These are phyloP conservation scores for Meteorus cinctellus DNA, from an alignment of 2,888 invertebrate genomes.

Conservation along the genomic window DNA sequence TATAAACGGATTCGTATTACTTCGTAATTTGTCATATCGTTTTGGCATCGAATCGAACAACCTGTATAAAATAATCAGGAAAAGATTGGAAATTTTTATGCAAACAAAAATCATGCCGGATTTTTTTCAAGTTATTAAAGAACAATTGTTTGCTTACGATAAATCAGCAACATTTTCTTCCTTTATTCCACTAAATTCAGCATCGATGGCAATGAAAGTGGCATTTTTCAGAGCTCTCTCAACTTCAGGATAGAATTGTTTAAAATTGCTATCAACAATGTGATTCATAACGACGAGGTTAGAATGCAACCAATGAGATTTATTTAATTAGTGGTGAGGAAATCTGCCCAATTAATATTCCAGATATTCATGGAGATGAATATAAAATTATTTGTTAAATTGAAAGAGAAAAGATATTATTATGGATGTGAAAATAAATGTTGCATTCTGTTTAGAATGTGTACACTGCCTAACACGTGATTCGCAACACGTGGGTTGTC, in stretches of 20 bases:
- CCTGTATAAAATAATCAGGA: slow-evolving; percentile 71
- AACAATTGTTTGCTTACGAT: slow-evolving; percentile 32
- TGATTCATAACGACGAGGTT: slow-evolving; percentile 75
- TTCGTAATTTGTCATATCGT: slow-evolving; percentile 76
- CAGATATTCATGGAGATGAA: not conserved
- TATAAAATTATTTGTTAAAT: too few species aligned
- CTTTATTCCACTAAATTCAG: slow-evolving; percentile 82
- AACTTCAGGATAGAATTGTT: slow-evolving; percentile 76
- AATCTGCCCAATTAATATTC: not conserved
- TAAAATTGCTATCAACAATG: slow-evolving; percentile 79
- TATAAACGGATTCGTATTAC: slow-evolving; percentile 75
- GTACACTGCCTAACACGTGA: too few species aligned
- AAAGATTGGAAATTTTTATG: not conserved
- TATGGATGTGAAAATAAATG: too few species aligned
- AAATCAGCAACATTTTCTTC: slow-evolving; percentile 51
- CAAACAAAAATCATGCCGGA: not conserved
- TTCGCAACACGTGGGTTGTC: too few species aligned
- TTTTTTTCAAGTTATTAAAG: not conserved
- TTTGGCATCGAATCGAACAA: slow-evolving; percentile 77
- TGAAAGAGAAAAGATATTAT: too few species aligned
- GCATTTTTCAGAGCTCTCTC: slow-evolving; percentile 76
- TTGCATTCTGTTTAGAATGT: too few species aligned
- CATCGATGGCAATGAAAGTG: slow-evolving; percentile 81
- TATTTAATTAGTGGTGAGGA: not conserved
- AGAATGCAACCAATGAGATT: not conserved